Conservation (phyloP, 1,140 invertebrate species). For the Drosophila pseudoobscura region DNA sequence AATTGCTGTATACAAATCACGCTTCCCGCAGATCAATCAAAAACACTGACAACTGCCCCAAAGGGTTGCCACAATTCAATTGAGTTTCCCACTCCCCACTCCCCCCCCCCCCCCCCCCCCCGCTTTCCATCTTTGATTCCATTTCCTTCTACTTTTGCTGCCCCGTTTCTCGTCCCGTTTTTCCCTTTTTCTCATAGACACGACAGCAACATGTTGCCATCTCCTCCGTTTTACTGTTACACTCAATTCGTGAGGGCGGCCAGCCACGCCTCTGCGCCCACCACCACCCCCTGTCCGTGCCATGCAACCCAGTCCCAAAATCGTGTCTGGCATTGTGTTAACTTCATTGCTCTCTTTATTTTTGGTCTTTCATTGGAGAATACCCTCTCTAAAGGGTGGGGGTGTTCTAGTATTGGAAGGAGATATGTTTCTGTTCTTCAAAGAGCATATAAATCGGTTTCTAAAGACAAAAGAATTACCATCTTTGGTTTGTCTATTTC, state of each 20-base stretch:
- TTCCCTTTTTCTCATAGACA: slow-evolving; percentile 25
- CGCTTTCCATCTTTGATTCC: slow-evolving; percentile 2
- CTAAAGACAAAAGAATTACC: too few relatives aligned
- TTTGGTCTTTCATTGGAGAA: slow-evolving; percentile 7
- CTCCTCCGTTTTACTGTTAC: slow-evolving; percentile 55
- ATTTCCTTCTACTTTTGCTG: slow-evolving; percentile 5
- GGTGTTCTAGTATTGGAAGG: too few relatives aligned
- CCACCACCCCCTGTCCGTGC: neutral
- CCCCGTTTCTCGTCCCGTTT: slow-evolving; percentile 3
- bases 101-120: neutral
- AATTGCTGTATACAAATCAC: slow-evolving; percentile 72
- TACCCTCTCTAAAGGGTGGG: too few relatives aligned
- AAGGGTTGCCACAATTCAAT: slow-evolving; percentile 70
- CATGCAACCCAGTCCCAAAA: slow-evolving; percentile 13
- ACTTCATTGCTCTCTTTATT: slow-evolving; percentile 56
- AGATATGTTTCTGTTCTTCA: too few relatives aligned
- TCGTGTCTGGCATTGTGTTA: slow-evolving; percentile 70
- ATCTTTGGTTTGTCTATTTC: too few relatives aligned
- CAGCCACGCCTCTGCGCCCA: slow-evolving; percentile 42
- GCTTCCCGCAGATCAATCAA: slow-evolving; percentile 70
- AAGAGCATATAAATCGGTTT: too few relatives aligned
- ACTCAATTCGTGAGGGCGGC: slow-evolving; percentile 64
- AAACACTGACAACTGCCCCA: slow-evolving; percentile 54
- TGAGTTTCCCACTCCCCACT: slow-evolving; percentile 13
- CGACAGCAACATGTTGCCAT: slow-evolving; percentile 35